phyloP scores from a whole-genome alignment of 2,888 invertebrate species.

The Thereva unica region DNA sequence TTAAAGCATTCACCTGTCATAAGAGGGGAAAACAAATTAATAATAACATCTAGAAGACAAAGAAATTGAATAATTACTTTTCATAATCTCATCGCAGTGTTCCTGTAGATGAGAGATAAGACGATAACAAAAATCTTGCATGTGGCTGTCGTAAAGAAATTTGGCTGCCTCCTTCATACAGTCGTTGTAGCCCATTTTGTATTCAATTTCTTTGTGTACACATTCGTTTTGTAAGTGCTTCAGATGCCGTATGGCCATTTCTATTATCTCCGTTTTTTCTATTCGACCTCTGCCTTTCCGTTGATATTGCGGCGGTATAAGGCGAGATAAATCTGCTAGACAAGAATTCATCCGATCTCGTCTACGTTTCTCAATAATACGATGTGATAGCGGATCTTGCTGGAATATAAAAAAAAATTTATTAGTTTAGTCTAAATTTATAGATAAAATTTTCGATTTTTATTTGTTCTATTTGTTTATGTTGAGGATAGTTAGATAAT shows the following conservation, averaged over 20 bases:
- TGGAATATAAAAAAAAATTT: constrained; percentile 50
- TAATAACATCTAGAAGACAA: neutral
- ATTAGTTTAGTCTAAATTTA: constrained; percentile 15
- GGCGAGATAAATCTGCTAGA: constrained; percentile 86
- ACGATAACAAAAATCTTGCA: constrained; percentile 81
- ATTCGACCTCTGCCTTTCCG: constrained; percentile 94
- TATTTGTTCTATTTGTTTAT: constrained; percentile 18
- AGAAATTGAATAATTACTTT: constrained; percentile 58
- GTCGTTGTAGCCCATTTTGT: constrained; percentile 85
- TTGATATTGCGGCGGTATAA: constrained; percentile 90
- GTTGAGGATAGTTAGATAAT: no score
- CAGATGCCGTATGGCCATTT: constrained; percentile 95
- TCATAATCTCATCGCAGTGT: constrained; percentile 71
- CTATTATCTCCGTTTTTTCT: constrained; percentile 97
- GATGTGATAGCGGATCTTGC: constrained; percentile 97
- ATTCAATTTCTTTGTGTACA: constrained; percentile 60
- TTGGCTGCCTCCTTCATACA: constrained; percentile 88
- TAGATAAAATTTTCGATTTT: neutral
- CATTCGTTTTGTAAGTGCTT: constrained; percentile 78
- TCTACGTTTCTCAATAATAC: constrained; percentile 93
- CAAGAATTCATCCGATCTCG: constrained; percentile 98
- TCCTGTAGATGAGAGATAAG: constrained; percentile 81
- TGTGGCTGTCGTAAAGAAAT: constrained; percentile 83
- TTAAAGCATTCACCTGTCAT: constrained; percentile 55
- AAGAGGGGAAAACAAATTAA: constrained; percentile 1